These are phyloP conservation scores for Abscondita cerata DNA, from an alignment of 2,888 invertebrate species.

Conservation along the genomic window DNA sequence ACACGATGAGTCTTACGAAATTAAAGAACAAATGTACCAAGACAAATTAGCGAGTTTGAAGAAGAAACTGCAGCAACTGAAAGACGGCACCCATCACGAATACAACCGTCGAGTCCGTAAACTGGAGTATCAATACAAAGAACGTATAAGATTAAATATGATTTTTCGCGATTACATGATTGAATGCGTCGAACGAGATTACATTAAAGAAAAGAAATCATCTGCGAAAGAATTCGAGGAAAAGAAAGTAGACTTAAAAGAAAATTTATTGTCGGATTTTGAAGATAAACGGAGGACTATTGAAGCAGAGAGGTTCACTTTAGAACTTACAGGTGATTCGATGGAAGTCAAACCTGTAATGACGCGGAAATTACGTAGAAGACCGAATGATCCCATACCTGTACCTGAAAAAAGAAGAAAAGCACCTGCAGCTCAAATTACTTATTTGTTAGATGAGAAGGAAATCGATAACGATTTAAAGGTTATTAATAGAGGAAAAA, in stretches of 20 bases:
- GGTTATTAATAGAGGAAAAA: constrained; percentile 71
- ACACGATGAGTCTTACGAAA: constrained; percentile 81
- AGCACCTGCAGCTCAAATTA: constrained; percentile 84
- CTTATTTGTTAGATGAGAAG: constrained; percentile 85
- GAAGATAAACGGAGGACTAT: constrained; percentile 91
- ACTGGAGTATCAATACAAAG: constrained; percentile 82
- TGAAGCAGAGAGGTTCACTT: constrained; percentile 83
- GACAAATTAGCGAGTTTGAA: constrained; percentile 89
- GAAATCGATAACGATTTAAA: constrained; percentile 89
- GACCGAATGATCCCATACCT: constrained; percentile 94
- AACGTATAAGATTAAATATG: constrained; percentile 78
- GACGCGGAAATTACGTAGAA: constrained; percentile 88
- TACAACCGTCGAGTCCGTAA: constrained; percentile 82
- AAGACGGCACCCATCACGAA: constrained; percentile 86
- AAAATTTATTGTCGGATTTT: constrained; percentile 87
- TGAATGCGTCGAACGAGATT: constrained; percentile 88
- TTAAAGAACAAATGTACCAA: constrained; percentile 90
- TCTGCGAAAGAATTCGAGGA: constrained; percentile 94
- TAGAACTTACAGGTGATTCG: constrained; percentile 90
- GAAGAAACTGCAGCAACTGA: constrained; percentile 87
- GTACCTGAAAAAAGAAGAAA: constrained; percentile 87
- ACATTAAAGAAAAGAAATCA: constrained; percentile 84
- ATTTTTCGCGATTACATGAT: constrained; percentile 81
- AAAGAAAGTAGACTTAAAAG: constrained; percentile 89
- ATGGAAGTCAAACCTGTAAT: constrained; percentile 95